Base-by-base conservation (phyloP, 2,113 vertebrate species). In the Cavia aperea region DNA sequence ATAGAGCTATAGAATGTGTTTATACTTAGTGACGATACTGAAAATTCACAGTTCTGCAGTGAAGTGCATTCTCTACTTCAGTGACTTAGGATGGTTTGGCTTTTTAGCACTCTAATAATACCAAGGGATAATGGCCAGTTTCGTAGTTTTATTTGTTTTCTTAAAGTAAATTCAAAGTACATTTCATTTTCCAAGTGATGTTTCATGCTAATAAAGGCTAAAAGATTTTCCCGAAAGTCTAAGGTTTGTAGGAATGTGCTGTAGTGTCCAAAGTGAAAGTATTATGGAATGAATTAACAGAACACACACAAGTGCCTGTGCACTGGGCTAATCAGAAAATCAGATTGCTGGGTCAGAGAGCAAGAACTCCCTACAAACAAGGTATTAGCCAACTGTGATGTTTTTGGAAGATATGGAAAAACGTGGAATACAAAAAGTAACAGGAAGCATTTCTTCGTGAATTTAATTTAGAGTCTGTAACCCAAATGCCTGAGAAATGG, bases 1-100 rank as follows among this genome's bases (percentile, higher is more conserved):
- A 95, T 31, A 95, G 95, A 89, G 92, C 91, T 97, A 96, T 94
- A 96, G 89, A 96, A 75, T 84, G 92, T 81, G 95, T 96, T 96
- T 95, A 91, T 81, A 93, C 86, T 12, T 81, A 97, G 95, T 0
- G 1, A 83, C 95, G 97, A 66, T 88, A 86, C 78, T 93, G 96
- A 95, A 96, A 97, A 95, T 94, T 95, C 94, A 96, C 94, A 95
- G 91, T 91, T 95, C 89, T 81, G 60, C 58, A 31, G 81, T 92
- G 49, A 43, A 81, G 15, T 3, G 1, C 12, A 13, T 89, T 73
- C 14, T 60, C 21, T 13, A 4, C 86, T 94, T 88, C 78, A 66
- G 33, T 86, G 63, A 83, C 36, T 88, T 62, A 13, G 29, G 2
- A 29, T n/a, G 54, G 7, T 60, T 87, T 85, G 75, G 56, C 16